Percentiles rank a stretch among this genome's conserved stretches.
These are phyloP conservation scores for Enhydra lutris DNA, from an alignment of 2,113 vertebrate genomes.

Conservation along the genomic window DNA sequence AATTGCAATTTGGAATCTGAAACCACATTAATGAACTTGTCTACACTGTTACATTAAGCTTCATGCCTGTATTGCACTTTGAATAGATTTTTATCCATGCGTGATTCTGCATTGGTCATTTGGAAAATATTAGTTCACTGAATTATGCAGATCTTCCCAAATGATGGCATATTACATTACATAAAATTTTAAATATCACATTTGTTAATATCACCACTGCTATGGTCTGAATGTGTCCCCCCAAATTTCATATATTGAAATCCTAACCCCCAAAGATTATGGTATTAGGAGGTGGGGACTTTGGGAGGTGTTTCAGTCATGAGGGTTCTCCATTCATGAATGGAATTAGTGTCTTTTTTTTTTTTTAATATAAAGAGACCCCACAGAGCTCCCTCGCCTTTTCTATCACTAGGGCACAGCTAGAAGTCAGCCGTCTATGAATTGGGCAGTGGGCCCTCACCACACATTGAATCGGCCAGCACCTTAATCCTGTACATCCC, in stretches of 20 bases:
- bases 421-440: background rate
- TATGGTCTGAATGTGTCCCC: background rate
- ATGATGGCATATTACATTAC: background rate
- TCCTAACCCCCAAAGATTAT: background rate
- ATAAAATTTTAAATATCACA: background rate
- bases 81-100: background rate
- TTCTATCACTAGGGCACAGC: background rate
- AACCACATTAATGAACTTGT: slow-evolving; percentile 20
- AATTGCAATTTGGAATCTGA: slow-evolving; percentile 4
- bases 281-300: background rate
- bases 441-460: background rate
- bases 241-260: background rate
- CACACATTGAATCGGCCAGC: background rate
- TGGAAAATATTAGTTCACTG: background rate
- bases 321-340: background rate
- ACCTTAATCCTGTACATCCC: background rate
- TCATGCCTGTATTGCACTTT: background rate
- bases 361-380: background rate
- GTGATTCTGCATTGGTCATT: slow-evolving; percentile 9
- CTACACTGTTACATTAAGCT: background rate
- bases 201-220: background rate
- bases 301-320: background rate
- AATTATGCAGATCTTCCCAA: slow-evolving; percentile 28
- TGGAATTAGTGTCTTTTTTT: background rate
- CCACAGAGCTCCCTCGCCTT: background rate